phyloP scores from a whole-genome alignment of 2,888 invertebrate species.

The Lasioglossum marginatum region DNA sequence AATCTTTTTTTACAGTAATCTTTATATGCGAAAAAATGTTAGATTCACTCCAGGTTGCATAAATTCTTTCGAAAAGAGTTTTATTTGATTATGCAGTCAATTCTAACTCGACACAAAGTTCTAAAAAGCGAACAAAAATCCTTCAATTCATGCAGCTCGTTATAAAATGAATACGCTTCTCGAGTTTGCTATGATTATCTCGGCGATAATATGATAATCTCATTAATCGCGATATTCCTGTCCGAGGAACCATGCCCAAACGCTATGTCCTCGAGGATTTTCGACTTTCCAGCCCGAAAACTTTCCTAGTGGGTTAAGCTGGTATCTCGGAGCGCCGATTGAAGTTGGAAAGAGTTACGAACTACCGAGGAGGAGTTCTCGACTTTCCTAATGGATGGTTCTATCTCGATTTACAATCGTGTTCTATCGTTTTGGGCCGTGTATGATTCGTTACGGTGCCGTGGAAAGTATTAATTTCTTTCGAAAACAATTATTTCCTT shows the following conservation, averaged over 20 bases:
- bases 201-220: neutral
- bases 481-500: neutral
- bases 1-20: no score
- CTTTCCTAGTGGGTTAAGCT: constrained; percentile 29
- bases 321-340: constrained; percentile 24
- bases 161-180: neutral
- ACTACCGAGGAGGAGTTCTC: constrained; percentile 38
- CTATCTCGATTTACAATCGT: constrained; percentile 26
- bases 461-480: constrained; percentile 6
- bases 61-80: neutral
- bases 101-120: neutral
- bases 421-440: constrained; percentile 4
- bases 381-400: constrained; percentile 39
- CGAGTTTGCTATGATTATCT: neutral
- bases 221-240: constrained; percentile 30
- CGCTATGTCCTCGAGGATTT: constrained; percentile 24
- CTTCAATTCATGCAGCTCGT: neutral
- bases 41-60: no score
- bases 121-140: neutral
- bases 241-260: constrained; percentile 14
- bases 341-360: constrained; percentile 48
- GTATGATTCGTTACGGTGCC: neutral
- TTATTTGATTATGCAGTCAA: neutral
- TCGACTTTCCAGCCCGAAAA: constrained; percentile 37
- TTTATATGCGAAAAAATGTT: no score